Percentiles rank a stretch among this genome's conserved stretches.
These are phyloP conservation scores for Drosophila ananassae DNA, from an alignment of 1,140 invertebrate species.

Conservation along the genomic window DNA sequence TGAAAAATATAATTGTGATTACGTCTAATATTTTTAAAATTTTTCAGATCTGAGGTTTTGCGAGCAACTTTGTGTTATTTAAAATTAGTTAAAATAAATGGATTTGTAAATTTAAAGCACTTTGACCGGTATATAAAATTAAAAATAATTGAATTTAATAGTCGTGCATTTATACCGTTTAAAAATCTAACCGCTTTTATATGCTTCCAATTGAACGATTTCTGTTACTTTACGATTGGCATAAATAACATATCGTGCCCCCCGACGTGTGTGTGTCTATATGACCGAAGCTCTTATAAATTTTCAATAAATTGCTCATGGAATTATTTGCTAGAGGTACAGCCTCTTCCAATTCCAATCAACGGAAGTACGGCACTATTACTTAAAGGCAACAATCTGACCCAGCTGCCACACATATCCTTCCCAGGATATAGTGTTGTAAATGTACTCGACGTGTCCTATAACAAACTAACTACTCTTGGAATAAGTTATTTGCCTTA, in stretches of 20 bases:
- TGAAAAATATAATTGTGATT: no score
- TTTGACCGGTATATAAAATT: constrained; percentile 1
- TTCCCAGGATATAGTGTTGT: constrained; percentile 9
- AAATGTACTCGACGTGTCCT: constrained; percentile 9
- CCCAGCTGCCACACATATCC: neutral
- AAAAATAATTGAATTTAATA: neutral
- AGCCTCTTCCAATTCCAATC: constrained; percentile 5
- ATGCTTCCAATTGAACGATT: neutral
- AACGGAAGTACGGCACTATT: neutral
- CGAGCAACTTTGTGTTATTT: constrained; percentile 1
- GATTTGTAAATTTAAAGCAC: constrained; percentile 6
- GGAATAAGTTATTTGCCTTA: neutral
- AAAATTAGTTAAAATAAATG: constrained; percentile 5
- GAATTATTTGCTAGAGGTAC: constrained; percentile 1
- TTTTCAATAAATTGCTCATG: constrained; percentile 10
- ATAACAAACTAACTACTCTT: constrained; percentile 1
- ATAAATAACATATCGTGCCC: neutral
- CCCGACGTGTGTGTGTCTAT: constrained; percentile 7
- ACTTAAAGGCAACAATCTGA: neutral
- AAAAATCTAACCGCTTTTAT: constrained; percentile 5
- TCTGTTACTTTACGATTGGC: constrained; percentile 5
- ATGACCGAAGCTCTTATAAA: neutral
- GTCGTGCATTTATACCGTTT: neutral
- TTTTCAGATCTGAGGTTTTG: neutral
- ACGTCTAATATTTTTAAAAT: neutral